These are phyloP conservation scores for Sebastes trivittatus DNA, from an alignment of 2,797 vertebrate species.

Conservation along the genomic window DNA sequence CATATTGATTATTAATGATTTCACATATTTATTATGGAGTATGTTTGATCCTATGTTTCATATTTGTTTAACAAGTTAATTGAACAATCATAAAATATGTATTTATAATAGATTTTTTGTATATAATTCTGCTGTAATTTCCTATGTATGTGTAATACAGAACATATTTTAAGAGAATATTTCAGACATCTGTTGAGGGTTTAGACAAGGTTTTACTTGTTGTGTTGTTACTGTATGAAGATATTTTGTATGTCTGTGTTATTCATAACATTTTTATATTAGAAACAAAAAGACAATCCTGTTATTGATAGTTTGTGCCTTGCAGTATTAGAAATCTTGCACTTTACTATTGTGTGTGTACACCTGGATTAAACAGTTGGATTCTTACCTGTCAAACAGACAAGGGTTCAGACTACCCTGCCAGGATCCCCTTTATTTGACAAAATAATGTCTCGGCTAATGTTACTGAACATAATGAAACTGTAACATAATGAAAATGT, in stretches of 20 bases:
- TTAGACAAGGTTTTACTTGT: conserved; percentile 88
- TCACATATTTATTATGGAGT: conserved; percentile 55
- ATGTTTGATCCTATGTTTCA: conserved; percentile 53
- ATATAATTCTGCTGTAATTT: conserved; percentile 69
- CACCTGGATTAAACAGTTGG: conserved; percentile 34
- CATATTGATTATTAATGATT: conserved; percentile 34
- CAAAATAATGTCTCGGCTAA: not conserved
- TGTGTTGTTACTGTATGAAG: conserved; percentile 69
- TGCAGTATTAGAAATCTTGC: conserved; percentile 82
- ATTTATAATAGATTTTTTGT: conserved; percentile 75
- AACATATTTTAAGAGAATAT: conserved; percentile 66
- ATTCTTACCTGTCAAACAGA: conserved; percentile 23
- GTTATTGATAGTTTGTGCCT: conserved; percentile 81
- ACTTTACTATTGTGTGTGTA: conserved; percentile 69
- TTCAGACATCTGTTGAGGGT: conserved; percentile 64
- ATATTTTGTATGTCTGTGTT: conserved; percentile 70
- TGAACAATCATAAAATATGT: conserved; percentile 40
- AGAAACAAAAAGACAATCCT: conserved; percentile 67
- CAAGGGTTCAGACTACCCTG: conserved; percentile 5
- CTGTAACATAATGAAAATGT: not conserved
- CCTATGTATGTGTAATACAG: conserved; percentile 59
- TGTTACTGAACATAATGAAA: not conserved
- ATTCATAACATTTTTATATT: conserved; percentile 67
- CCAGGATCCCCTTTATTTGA: conserved; percentile 32
- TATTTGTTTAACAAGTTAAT: conserved; percentile 41